A percentile compares a stretch with the other conserved stretches of the same genome.
phyloP scores from a whole-genome alignment of 2,797 vertebrate species.

The Brachyalestes nurse region DNA sequence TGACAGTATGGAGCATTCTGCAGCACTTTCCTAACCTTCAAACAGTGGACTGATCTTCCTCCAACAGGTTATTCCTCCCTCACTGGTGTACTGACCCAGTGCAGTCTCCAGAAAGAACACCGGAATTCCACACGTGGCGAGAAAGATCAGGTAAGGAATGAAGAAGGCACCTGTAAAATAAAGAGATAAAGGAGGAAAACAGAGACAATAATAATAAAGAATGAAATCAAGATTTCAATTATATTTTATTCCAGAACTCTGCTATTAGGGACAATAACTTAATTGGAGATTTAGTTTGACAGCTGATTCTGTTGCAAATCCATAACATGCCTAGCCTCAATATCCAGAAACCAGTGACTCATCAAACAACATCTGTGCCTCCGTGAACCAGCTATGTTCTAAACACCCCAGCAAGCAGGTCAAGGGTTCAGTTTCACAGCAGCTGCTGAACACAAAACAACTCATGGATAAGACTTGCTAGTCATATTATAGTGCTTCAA shows the following conservation, averaged over 20 bases:
- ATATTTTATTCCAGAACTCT: neutral
- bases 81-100: constrained; percentile 93
- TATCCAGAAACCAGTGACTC: constrained; percentile 24
- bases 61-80: constrained; percentile 95
- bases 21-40: constrained; percentile 80
- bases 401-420: constrained; percentile 34
- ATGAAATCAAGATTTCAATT: neutral
- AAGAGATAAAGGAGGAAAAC: neutral
- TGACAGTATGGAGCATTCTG: neutral
- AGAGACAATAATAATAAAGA: neutral
- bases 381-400: constrained; percentile 37
- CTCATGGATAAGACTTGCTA: neutral
- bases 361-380: constrained; percentile 56
- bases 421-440: constrained; percentile 47
- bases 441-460: constrained; percentile 42
- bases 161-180: constrained; percentile 90
- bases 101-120: constrained; percentile 94
- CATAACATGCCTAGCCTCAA: constrained; percentile 32
- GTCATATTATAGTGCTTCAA: neutral
- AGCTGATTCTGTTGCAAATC: constrained; percentile 11
- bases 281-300: neutral
- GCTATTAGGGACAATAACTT: neutral
- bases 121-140: constrained; percentile 96
- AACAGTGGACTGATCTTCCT: constrained; percentile 93
- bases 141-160: constrained; percentile 97